Evolutionary conservation across 53 echinoderm and acorn worm genomes (phyloP).

Genomic region (Apostichopus leukothele): DNA sequence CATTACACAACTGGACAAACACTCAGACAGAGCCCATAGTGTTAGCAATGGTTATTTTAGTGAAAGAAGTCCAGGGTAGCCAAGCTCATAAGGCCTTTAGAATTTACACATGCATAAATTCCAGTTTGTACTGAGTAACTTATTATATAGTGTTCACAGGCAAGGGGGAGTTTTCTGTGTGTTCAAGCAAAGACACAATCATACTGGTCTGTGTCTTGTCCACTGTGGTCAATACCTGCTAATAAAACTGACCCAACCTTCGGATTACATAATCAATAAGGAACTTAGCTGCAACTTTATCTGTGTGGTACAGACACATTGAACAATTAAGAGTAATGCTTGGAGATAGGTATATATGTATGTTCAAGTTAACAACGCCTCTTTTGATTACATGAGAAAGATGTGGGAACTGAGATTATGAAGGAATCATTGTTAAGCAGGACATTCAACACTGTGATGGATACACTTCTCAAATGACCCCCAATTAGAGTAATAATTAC

Average conservation of each 20-base stretch:
- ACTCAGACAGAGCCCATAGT: conserved; percentile 17
- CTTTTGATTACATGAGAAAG: too few species aligned
- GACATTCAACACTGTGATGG: too few species aligned
- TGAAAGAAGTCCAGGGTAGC: neutral
- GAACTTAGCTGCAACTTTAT: neutral
- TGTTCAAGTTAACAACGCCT: too few species aligned
- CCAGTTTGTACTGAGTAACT: neutral
- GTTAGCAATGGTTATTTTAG: neutral
- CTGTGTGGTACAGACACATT: too few species aligned
- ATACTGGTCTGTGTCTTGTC: neutral
- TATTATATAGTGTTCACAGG: neutral
- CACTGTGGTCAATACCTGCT: conserved; percentile 8
- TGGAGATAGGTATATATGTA: too few species aligned
- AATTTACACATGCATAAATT: neutral
- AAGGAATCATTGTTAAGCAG: too few species aligned
- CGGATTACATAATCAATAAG: conserved; percentile 4
- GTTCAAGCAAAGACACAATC: conserved; percentile 24
- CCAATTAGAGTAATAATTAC: too few species aligned
- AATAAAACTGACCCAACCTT: conserved; percentile 23
- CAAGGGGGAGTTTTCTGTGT: neutral
- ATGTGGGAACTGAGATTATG: too few species aligned
- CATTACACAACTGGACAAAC: conserved; percentile 34
- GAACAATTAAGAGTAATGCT: too few species aligned
- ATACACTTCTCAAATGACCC: too few species aligned
- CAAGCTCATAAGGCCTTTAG: neutral